Evolutionary conservation across 2,113 vertebrate genomes (phyloP), one percentile per base, ranked within the genome.

Genomic region (Barnardius zonarius): DNA sequence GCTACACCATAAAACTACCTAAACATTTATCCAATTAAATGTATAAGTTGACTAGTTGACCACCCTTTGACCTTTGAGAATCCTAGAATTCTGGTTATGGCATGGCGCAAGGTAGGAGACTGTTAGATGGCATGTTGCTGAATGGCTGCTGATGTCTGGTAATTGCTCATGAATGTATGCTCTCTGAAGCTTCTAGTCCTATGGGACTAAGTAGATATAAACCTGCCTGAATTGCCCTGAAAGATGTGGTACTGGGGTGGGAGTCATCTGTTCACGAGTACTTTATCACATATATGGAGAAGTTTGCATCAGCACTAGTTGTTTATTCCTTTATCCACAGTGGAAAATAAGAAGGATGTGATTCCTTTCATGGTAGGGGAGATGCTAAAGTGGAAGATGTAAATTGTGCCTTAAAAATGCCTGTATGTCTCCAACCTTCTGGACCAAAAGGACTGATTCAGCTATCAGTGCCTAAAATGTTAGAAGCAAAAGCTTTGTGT

Each of bases 111-210:
- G 20, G 83, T 11, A n/a, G 44, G 63, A 76, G 4, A 24, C 19
- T 49, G 31, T 24, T 70, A 23, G 48, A 13, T 31, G 74, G 59
- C 10, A 7, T 5, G 9, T 33, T 57, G 64, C 9, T 86, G 35
- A 84, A 37, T 52, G 57, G 27, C 17, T 35, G 57, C 9, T 84
- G 52, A 2, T 41, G 5, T 18, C 31, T 52, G 41, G 5, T 24
- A 33, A 43, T 4, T 31, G 20, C n/a, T 87, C 5, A 0, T 41
- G 27, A 62, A 66, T 13, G 13, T 1, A 0, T 27, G 13, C n/a
- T 17, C 13, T 59, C 9, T 48, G 76, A 67, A 63, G 11, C 6
- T 57, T 24, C 52, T 28, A 8, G 17, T 62, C 73, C 35, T 80
- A 23, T 75, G 22, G 30, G 11, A 30, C 17, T 46, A 28, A 51